Conservation (phyloP, 2,888 invertebrate species). For the Drosophila seclusa region DNA sequence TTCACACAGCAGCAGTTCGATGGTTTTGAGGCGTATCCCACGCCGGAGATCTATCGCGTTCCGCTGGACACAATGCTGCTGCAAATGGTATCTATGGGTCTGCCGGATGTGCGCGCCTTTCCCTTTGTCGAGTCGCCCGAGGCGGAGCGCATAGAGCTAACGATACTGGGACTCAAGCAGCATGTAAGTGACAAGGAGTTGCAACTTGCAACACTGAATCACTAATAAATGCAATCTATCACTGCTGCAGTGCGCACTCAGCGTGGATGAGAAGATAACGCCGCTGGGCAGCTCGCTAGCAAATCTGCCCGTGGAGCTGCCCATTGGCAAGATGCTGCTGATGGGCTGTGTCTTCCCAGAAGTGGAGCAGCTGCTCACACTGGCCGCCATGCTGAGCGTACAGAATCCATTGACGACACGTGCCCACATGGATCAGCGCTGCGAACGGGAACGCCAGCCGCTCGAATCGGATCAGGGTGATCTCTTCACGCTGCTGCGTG, state of each 20-base stretch:
- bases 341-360: constrained; percentile 95
- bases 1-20: constrained; percentile 93
- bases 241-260: constrained; percentile 90
- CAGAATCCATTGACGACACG: constrained; percentile 96
- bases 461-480: constrained; percentile 98
- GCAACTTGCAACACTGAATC: neutral
- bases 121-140: constrained; percentile 98
- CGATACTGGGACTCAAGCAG: constrained; percentile 93
- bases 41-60: constrained; percentile 97
- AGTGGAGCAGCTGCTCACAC: constrained; percentile 93
- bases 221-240: neutral
- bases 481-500: constrained; percentile 94
- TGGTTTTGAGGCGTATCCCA: constrained; percentile 92
- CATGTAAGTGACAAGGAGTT: constrained; percentile 86
- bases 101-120: constrained; percentile 95
- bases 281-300: constrained; percentile 94
- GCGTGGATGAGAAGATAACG: constrained; percentile 92
- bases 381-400: constrained; percentile 96
- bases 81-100: constrained; percentile 96
- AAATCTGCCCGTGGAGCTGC: constrained; percentile 96
- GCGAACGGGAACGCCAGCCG: constrained; percentile 90
- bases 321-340: constrained; percentile 97
- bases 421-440: constrained; percentile 93
- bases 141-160: constrained; percentile 92
- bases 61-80: constrained; percentile 96